Base-by-base conservation (phyloP, 1,140 invertebrate genomes). In the Augochlora pura region DNA sequence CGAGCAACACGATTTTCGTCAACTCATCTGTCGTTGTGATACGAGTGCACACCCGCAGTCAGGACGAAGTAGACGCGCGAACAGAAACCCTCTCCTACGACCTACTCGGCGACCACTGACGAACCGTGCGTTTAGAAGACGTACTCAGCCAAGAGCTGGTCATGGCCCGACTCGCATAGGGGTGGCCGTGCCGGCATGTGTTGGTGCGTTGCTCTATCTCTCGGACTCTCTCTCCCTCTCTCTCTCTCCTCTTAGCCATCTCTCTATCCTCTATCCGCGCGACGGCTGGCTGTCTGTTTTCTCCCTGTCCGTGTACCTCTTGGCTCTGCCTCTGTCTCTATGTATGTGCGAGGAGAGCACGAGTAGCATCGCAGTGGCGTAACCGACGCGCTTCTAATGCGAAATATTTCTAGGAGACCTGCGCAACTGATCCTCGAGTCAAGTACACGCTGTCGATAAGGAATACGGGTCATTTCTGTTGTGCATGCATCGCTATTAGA, bases 91-190 rank as follows among this genome's bases (percentile, higher is more conserved):
- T 82, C 75, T 65, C 75, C 60, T 49, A 77, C 75, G 76, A 80
- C 80, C 69, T 65, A 83, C 71, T 80, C 81, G 49, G 72, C 81
- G 83, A 84, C 83, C 83, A 84, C 83, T 84, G 83, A 84, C 81
- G 81, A 70, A 25, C 14, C 65, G 68, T 59, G 65, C 68, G 74
- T 82, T 52, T 38, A 42, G 42, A 63, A 75, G 71, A 80, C 52
- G 72, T 27, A 46, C 63, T 67, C 42, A 18, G 38, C 63, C 73
- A 62, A 54, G 42, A 46, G 67, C 68, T 65, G 73, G 73, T 73
- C 80, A 77, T 54, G 57, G 68, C 32, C 49, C 52, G 52, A 21
- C 49, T 52, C 23, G 64, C 75, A 82, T 70, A 79, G 54, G 81
- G 83, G 81, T 84, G 76, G 81, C 27, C 18, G 5, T 25, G 1